Evolutionary conservation across 2,797 vertebrate species (phyloP), one percentile per base, ranked within the genome.

Genomic region (Peromyscus eremicus): DNA sequence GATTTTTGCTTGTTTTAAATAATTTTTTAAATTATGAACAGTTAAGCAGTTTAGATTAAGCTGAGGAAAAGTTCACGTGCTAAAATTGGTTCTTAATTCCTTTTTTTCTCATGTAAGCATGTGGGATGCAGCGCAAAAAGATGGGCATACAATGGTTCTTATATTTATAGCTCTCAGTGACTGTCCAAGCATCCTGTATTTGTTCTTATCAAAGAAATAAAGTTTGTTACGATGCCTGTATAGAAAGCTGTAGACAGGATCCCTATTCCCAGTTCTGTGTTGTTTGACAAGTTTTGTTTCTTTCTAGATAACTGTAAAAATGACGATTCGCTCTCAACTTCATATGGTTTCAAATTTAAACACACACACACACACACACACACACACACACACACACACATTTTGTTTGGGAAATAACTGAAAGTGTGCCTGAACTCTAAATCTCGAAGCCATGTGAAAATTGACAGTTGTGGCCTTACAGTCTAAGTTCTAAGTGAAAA

Each of bases 361-460:
- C 89, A n/a, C 68, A 70, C 34, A 34, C 32, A 34, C 66, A 68
- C 13, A 32, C 12, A 68, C 49, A 52, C 49, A 52, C 52, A 52
- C 52, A 52, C 52, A 7, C 12, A 19, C 4, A 52, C 9, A 5
- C 27, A 49, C 16, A 70, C 68, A 70, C 68, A 70, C 34, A n/a
- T 93, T 96, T 95, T 94, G 57, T 95, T 77, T 80, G 86, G 68
- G 32, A 92, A 95, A 89, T 23, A 84, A 37, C 32, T 94, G 40
- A 94, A 86, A 90, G 64, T 93, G 95, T 52, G 80, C 90, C 66
- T 94, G 87, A 95, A 96, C 80, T 94, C 25, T 89, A 81, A 89
- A 46, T n/a, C 40, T 91, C 11, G 79, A 80, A 89, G 37, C 66
- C 76, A 83, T 80, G 23, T 97, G 90, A 94, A 95, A 92, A 64